Conservation (phyloP, 2,113 vertebrate species). For the Cacatua alba region DNA sequence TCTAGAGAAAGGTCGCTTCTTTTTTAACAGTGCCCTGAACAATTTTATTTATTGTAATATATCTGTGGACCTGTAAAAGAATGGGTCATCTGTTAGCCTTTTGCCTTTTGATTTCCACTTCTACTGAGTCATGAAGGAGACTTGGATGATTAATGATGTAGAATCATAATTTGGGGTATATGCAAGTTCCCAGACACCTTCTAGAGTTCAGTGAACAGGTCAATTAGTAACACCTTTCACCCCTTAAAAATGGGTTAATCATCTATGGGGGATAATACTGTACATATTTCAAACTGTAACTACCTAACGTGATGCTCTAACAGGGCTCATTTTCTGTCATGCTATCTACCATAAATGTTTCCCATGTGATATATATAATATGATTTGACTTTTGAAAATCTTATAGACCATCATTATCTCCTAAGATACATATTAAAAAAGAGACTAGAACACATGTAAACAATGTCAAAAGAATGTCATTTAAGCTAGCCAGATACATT, state of each 20-base stretch:
- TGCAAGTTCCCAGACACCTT: neutral
- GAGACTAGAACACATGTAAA: neutral
- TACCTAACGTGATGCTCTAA: neutral
- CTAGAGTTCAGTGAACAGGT: conserved; percentile 25
- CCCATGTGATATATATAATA: neutral
- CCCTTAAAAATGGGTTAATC: conserved; percentile 32
- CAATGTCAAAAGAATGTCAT: neutral
- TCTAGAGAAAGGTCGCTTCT: neutral
- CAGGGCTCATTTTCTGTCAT: conserved; percentile 15
- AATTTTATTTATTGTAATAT: neutral
- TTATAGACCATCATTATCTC: neutral
- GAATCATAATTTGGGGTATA: neutral
- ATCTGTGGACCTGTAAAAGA: neutral
- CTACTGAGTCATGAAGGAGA: conserved; percentile 17
- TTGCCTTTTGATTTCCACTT: conserved; percentile 24
- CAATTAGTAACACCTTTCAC: conserved; percentile 44
- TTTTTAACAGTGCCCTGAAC: neutral
- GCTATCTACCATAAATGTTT: neutral
- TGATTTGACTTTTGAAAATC: conserved; percentile 29
- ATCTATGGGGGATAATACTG: neutral
- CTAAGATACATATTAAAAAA: conserved; percentile 9
- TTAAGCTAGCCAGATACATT: neutral
- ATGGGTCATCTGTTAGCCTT: neutral
- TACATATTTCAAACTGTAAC: conserved; percentile 27
- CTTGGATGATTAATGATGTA: neutral